Base-by-base conservation (phyloP, 2,888 invertebrate genomes). In the Ferdinandea cuprea region DNA sequence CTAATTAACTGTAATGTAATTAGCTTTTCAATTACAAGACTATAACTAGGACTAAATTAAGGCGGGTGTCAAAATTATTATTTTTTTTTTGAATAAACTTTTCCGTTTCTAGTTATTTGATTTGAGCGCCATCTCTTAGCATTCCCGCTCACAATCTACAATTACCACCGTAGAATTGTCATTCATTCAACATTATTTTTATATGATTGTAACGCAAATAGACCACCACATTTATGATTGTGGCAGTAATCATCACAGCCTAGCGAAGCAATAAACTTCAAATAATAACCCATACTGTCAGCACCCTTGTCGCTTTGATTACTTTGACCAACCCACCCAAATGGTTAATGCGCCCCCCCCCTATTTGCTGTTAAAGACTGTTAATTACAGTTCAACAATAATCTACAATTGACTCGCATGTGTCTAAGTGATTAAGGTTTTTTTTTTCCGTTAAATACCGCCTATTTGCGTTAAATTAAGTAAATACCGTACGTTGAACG, bases 371-470 rank as follows among this genome's bases (percentile, higher is more conserved):
- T n/a, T n/a, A n/a, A 40, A 13, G 13, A 40, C 17, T 30, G 21
- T 66, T 48, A 79, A 48, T 68, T 46, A 61, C 58, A 54, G 59
- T 28, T 52, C 25, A 37, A 30, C 19, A 15, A 63, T 37, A 40
- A 52, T 54, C n/a, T n/a, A n/a, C n/a, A n/a, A n/a, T n/a, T n/a
- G n/a, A 40, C 42, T 73, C 54, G 79, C 79, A 79, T 59, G 79
- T 13, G 37, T 46, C 19, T 13, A 25, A 54, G 66, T 73, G 73
- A 79, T 79, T 73, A 73, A 54, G 58, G n/a, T n/a, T n/a, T n/a
- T n/a, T n/a, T n/a, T 25, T 42, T 9, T 32, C 59, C 7, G 35
- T 25, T 68, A 61, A 79, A 66, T 46, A 13, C 42, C 66, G 44
- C 8, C 48, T 50, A 58, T 52, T 59, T 50, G 42, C 19, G 8